Percentiles rank a stretch among this genome's conserved stretches.
Conservation (phyloP, 37 sponge, comb jelly and placozoan species). For the Halichondria panicea region DNA sequence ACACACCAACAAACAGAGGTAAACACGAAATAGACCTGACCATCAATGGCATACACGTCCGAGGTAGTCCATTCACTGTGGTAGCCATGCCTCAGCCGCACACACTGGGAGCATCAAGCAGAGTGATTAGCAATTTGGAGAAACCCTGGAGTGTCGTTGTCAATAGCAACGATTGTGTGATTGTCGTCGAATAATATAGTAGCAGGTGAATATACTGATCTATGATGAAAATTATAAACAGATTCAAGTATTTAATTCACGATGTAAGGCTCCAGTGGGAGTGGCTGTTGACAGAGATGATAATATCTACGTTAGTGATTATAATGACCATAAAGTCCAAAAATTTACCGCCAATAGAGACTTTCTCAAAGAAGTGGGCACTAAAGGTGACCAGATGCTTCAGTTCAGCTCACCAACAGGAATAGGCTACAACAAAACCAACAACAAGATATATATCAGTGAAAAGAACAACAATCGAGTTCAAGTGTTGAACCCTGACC, state of each 20-base stretch:
- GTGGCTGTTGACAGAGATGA: conserved; percentile 6
- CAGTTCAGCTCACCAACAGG: conserved; percentile 28
- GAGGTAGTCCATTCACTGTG: too few relatives aligned
- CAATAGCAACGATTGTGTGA: too few relatives aligned
- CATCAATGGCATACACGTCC: too few relatives aligned
- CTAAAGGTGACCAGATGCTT: conserved; percentile 17
- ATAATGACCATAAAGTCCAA: conserved; percentile 17
- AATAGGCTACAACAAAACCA: conserved; percentile 10
- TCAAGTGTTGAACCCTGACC: conserved; percentile 38
- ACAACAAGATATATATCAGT: conserved; percentile 26
- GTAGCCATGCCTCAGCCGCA: too few relatives aligned
- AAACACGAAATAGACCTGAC: too few relatives aligned
- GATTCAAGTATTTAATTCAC: not conserved
- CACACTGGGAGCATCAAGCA: too few relatives aligned
- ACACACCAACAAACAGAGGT: too few relatives aligned
- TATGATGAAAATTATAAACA: not conserved
- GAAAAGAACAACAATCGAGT: conserved; percentile 25
- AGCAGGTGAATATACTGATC: too few relatives aligned
- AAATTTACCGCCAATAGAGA: conserved; percentile 30
- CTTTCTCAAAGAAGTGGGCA: conserved; percentile 16
- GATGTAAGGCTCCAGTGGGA: too few relatives aligned
- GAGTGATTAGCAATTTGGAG: too few relatives aligned
- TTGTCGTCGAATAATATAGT: too few relatives aligned
- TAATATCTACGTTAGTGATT: conserved; percentile 25
- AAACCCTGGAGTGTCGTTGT: too few relatives aligned